A percentile compares a stretch with the other conserved stretches of the same genome.
Conservation (phyloP, 2,888 invertebrate species). For the Noctua fimbriata region DNA sequence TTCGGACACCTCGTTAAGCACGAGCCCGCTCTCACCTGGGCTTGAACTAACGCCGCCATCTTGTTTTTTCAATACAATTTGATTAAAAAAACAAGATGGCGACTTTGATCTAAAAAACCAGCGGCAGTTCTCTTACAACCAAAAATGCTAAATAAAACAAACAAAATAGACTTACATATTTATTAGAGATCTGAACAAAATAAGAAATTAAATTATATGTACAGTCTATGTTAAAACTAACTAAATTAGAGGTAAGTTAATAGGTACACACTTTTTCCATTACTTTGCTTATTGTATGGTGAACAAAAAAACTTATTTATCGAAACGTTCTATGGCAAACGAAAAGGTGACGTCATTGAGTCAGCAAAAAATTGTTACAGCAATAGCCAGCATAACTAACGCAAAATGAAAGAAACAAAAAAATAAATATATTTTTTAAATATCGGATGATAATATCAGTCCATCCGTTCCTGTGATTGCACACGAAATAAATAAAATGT, state of each 20-base stretch:
- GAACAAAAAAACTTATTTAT: conserved; percentile 74
- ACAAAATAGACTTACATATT: conserved; percentile 89
- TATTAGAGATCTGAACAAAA: conserved; percentile 91
- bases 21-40: too few species aligned
- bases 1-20: too few species aligned
- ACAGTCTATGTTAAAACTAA: conserved; percentile 91
- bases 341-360: conserved; percentile 74
- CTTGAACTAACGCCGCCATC: too few species aligned
- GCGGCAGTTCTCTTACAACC: background rate
- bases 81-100: too few species aligned
- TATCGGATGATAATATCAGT: conserved; percentile 86
- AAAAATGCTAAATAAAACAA: conserved; percentile 65
- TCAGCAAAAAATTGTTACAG: conserved; percentile 76
- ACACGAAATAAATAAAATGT: conserved; percentile 71
- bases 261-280: conserved; percentile 89
- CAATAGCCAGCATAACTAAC: conserved; percentile 75
- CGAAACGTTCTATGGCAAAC: conserved; percentile 74
- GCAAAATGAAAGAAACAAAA: conserved; percentile 70
- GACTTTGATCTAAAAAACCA: too few species aligned
- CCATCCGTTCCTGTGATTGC: conserved; percentile 87
- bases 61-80: too few species aligned
- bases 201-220: conserved; percentile 91
- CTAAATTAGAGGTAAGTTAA: conserved; percentile 90
- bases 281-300: conserved; percentile 86
- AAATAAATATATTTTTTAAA: conserved; percentile 74